Base-by-base conservation (phyloP, 2,797 vertebrate species). In the Chaetodon trifasciatus region DNA sequence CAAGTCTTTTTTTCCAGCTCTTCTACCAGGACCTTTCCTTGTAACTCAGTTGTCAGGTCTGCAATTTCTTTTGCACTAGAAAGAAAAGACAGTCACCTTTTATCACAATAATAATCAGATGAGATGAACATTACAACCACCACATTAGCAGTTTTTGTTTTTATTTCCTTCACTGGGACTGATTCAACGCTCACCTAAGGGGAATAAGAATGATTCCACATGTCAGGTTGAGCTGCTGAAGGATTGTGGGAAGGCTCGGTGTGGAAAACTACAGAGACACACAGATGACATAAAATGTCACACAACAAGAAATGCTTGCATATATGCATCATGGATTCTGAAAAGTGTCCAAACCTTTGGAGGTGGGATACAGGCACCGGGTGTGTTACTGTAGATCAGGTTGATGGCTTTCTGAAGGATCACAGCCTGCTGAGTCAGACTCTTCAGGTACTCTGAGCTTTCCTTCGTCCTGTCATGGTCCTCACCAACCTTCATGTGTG, bases 161-260 rank as follows among this genome's bases (percentile, higher is more conserved):
- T 42, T 17, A 49, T 53, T 49, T 15, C 37, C 3, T 13, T 55
- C 47, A 47, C 6, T 72, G 5, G 13, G 21, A 23, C 8, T 19
- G 12, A 40, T 62, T 76, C 1, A 32, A 6, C 68, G 23, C 50
- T 89, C 72, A 99, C 97, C 97, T 98, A 93, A 98, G 95, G 47
- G 97, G 96, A 93, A 97, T 95, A 88, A 97, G 95, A 87, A 97
- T 95, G 88, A 98, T 97, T 75, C 97, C 97, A 60, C 97, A 98
- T 82, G 97, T 96, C 78, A 98, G 94, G 70, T 98, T 98, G 83
- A 99, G 96, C 89, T 98, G 97, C 78, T 98, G 97, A 88, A 98
- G 90, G 85, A 98, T 96, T 82, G 95, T 95, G 77, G 94, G 89
- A 94, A 96, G 95, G 85, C 94, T 97, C 74, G 97, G 97, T 73